A percentile compares a stretch with the other conserved stretches of the same genome.
These are phyloP conservation scores for Erebia epiphron DNA, from an alignment of 2,888 invertebrate species.

Conservation along the genomic window DNA sequence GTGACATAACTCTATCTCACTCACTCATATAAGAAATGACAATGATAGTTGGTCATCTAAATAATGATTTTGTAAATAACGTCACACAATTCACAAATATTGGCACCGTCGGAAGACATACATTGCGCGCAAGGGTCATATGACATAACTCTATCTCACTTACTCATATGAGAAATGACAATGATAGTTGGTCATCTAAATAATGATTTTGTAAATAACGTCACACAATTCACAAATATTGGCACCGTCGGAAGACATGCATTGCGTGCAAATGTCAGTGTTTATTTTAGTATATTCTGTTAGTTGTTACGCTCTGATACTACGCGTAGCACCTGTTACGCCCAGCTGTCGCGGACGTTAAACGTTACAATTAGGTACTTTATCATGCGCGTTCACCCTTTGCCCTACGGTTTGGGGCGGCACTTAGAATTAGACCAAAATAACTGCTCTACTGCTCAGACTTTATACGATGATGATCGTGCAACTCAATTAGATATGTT, in stretches of 20 bases:
- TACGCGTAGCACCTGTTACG: conserved; percentile 55
- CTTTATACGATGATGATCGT: too few species aligned
- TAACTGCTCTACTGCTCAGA: too few species aligned
- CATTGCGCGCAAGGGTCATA: too few species aligned
- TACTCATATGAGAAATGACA: neutral
- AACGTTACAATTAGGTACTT: conserved; percentile 18
- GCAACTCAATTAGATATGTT: too few species aligned
- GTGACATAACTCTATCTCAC: neutral
- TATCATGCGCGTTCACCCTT: conserved; percentile 18
- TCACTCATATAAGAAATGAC: neutral
- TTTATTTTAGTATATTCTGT: conserved; percentile 37
- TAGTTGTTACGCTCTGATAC: conserved; percentile 33
- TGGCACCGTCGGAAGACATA: too few species aligned
- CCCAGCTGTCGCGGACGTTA: conserved; percentile 55
- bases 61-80: conserved; percentile 8
- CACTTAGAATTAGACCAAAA: neutral
- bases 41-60: neutral
- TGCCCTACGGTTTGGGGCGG: conserved; percentile 1
- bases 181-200: neutral
- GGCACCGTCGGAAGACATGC: conserved; percentile 38
- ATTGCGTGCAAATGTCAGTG: conserved; percentile 36
- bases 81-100: conserved; percentile 33
- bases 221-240: conserved; percentile 35
- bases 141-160: neutral
- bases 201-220: conserved; percentile 10